Base-by-base conservation (phyloP, 2,888 invertebrate genomes). In the Netelia virgata region DNA sequence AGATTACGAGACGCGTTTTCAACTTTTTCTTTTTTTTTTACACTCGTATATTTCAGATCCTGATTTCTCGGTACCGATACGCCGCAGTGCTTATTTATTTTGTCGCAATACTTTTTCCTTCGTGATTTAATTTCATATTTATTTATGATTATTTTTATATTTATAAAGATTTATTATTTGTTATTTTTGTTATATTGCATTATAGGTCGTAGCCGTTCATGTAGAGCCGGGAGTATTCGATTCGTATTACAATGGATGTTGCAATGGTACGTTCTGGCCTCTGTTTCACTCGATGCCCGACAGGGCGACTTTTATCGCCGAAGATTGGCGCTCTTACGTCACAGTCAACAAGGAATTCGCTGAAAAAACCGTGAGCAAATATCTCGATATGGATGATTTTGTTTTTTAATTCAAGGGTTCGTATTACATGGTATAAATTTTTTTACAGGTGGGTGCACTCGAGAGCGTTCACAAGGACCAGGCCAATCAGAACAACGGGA, bases 241-340 rank as follows among this genome's bases (percentile, higher is more conserved):
- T 90, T 96, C 96, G 82, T 98, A 98, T 93, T 98, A 98, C 95
- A 98, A 98, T 94, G 98, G 98, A 10, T 98, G 97, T 93, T 98
- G 98, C 92, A 98, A 98, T 91, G 97, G 97, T 18, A 98, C 97
- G 0, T 97, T 98, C 93, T 98, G 98, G 98, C 98, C 98, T 0
- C 94, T 98, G 14, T 98, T 98, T 92, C 98, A 98, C 93, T 98
- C 98, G 16, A 98, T 98, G 98, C 98, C 98, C 0, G 98, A 98
- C 89, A 94, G 97, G 77, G 97, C 98, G 3, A 96, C 96, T 14
- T 98, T 98, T 92, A 96, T 96, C 86, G 96, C 96, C 0, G 97
- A 97, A 85, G 96, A 97, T 90, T 98, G 98, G 98, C 95, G 95
- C 90, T 96, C 97, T 9, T 98, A 98, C 94, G 96, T 96, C 16